Percentiles rank a stretch among this genome's conserved stretches.
phyloP scores from a whole-genome alignment of 2,797 vertebrate species.

The Chromis chromis region DNA sequence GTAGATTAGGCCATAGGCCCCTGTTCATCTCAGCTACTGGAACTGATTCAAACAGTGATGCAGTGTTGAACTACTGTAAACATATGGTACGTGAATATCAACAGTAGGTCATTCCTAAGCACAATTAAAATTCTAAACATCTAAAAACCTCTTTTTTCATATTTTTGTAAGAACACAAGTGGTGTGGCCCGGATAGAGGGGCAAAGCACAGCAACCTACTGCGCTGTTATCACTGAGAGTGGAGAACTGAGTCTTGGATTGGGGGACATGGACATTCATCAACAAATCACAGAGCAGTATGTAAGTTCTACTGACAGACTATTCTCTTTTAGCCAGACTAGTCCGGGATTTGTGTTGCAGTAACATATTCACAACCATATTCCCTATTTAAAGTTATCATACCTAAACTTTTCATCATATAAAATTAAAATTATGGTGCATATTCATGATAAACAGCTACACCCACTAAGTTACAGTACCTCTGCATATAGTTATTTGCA shows the following conservation, averaged over 20 bases:
- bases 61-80: constrained; percentile 85
- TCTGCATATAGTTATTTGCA: not conserved
- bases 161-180: constrained; percentile 84
- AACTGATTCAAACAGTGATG: constrained; percentile 86
- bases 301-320: constrained; percentile 75
- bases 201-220: constrained; percentile 90
- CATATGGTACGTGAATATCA: constrained; percentile 87
- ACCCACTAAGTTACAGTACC: not conserved
- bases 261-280: constrained; percentile 94
- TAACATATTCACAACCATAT: not conserved
- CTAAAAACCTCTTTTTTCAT: not conserved
- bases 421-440: not conserved
- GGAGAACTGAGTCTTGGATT: constrained; percentile 90
- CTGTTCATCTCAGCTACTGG: constrained; percentile 90
- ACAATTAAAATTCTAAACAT: not conserved
- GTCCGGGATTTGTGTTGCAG: not conserved
- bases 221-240: constrained; percentile 83
- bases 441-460: not conserved
- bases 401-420: not conserved
- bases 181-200: constrained; percentile 83
- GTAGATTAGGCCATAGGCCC: constrained; percentile 84
- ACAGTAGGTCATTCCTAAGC: not conserved
- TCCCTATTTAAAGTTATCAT: not conserved
- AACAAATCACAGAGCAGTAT: constrained; percentile 88
- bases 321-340: not conserved